Percentiles rank a stretch among this genome's conserved stretches.
These are phyloP conservation scores for Ascidia mentula DNA, from an alignment of 23 tunicate species.

Conservation along the genomic window DNA sequence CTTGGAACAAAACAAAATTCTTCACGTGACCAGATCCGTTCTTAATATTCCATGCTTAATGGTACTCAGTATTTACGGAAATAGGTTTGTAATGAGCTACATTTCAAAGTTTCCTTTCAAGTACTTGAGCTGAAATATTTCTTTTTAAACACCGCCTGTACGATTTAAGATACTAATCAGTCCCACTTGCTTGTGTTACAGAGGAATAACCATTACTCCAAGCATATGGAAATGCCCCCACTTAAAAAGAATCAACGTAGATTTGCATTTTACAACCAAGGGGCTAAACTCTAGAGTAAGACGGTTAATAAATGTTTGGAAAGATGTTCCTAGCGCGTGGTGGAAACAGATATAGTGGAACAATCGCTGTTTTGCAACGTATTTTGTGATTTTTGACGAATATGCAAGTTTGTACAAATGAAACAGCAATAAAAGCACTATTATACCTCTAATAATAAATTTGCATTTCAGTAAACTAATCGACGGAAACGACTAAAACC, in stretches of 20 bases:
- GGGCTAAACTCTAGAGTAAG: background rate
- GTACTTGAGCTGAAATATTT: background rate
- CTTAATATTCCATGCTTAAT: background rate
- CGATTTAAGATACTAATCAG: no score
- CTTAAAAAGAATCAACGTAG: constrained; percentile 41
- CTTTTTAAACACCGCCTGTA: no score
- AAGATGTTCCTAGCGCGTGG: constrained; percentile 40
- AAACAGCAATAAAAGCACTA: no score
- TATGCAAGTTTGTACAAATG: no score
- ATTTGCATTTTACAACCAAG: constrained; percentile 20
- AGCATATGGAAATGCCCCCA: constrained; percentile 4
- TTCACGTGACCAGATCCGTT: background rate
- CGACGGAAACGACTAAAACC: no score
- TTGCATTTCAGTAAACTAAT: no score
- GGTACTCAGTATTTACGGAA: constrained; percentile 35
- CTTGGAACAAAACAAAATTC: constrained; percentile 28
- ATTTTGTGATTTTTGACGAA: no score
- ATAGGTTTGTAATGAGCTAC: background rate
- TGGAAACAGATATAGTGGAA: no score
- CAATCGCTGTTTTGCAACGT: no score
- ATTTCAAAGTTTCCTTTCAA: no score
- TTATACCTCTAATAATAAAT: no score
- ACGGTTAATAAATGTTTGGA: constrained; percentile 34
- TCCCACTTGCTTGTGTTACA: no score
- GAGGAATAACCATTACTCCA: constrained; percentile 13